Evolutionary conservation across 2,888 invertebrate genomes (phyloP), one percentile per base, ranked within the genome.

Genomic region (Caenorhabditis parvicauda): DNA sequence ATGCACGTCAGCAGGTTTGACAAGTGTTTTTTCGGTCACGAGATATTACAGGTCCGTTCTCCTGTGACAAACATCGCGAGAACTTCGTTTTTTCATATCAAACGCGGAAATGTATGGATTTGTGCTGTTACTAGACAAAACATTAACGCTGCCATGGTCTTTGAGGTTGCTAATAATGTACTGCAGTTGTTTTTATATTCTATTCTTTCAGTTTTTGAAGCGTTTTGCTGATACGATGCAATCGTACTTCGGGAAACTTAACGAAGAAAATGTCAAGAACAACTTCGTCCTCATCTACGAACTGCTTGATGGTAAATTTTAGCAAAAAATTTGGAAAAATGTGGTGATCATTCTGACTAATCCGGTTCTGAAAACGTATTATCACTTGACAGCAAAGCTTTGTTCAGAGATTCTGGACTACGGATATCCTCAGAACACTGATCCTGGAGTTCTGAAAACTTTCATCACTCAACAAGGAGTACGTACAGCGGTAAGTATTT

Each of bases 81-180:
- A 65, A 99, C 98, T 27, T 95, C 95, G 42, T 99, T 99, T 84
- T 98, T 99, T 82, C 98, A 99, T 82, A 94, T 99, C 64, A 98
- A 91, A 88, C 87, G 96, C 64, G 93, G 95, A 12, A 99, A 99
- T 82, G 95, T 99, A 77, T 99, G 98, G 98, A 85, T 99, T 73
- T 96, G 96, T 39, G 98, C 96, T 0, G 98, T 98, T n/a, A 96
- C 98, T 24, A 94, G 95, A 84, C 96, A 98, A 84, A 99, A 99
- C 89, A 95, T 98, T 54, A 99, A 99, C 81, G 98, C 98, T 14
- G 94, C 95, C 0, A 96, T 99, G 96, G 98, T 73, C 43, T 69
- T 69, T 37, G 69, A 69, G 67, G 67, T 67, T 51, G 38, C 24
- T 50, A 27, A 6, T 14, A 45, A 12, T 22, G n/a, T 25, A 21